Base-by-base conservation (phyloP, 92 coral and sea anemone genomes). In the Epizoanthus ramosus region DNA sequence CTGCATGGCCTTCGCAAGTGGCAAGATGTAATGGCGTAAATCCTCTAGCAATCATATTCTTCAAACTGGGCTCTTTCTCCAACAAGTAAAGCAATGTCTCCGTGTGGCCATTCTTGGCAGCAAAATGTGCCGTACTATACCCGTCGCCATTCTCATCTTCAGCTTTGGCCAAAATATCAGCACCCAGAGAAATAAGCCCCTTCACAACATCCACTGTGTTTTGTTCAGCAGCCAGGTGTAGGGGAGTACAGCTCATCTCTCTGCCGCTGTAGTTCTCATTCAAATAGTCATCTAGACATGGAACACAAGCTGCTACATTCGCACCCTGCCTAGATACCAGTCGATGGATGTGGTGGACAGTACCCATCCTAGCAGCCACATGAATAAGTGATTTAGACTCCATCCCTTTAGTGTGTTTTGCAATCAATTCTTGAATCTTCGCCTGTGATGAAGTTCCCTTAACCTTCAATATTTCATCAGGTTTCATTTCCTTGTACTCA, bases 1-100 rank as follows among this genome's bases (percentile, higher is more conserved):
- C 79, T 8, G 15, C 9, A 47, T 80, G 85, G 1, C 85, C 85
- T n/a, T 52, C 19, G 15, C 53, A 45, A 18, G 76, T 57, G 7
- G 85, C 77, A 9, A 80, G 85, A 28, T 80, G 85, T 45, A 80
- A 45, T 25, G 85, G 85, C 4, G 85, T 52, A 47, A 67, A 80
- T 25, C 85, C 77, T 54, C 76, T 12, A 6, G 64, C 65, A 15
- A 23, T 19, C 74, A 71, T 39, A 56, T 68, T 76, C 50, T 53
- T 67, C 57, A 80, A 71, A 57, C 85, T 67, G 28, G 18, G 47
- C 28, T 80, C 85, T 47, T 68, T 68, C 76, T 80, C 63, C 66
- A 80, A 14, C 28, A 80, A 54, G 28, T 80, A 80, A 50, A 50
- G 68, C 22, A 80, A 25, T 2, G 28, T 21, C 15, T 64, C 6